A percentile compares a stretch with the other conserved stretches of the same genome.
Conservation (phyloP, 35 echinoderm and acorn worm species). For the Acanthaster planci region DNA sequence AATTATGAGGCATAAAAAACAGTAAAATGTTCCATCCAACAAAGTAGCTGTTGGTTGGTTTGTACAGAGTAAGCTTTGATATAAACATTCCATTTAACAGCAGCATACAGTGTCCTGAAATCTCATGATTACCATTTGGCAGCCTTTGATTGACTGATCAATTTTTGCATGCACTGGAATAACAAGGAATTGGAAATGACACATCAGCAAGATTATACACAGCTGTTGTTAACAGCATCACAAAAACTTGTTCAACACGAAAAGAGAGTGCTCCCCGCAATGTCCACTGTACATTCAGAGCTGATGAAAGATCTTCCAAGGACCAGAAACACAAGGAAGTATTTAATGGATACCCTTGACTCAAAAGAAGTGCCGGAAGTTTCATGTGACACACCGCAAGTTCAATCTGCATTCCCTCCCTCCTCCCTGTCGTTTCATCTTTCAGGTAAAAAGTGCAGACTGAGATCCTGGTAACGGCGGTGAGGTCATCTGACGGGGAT, state of each 20-base stretch:
- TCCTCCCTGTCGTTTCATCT: neutral
- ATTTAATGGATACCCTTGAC: neutral
- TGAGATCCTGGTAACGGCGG: neutral
- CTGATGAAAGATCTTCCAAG: neutral
- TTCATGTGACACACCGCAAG: neutral
- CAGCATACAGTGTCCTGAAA: too few relatives aligned
- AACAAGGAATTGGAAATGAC: too few relatives aligned
- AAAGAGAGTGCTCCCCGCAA: too few relatives aligned
- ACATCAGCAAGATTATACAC: too few relatives aligned
- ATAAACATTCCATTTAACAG: too few relatives aligned
- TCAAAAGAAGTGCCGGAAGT: neutral
- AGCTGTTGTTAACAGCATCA: too few relatives aligned
- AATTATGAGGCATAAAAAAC: neutral
- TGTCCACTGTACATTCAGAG: neutral
- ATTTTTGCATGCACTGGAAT: too few relatives aligned
- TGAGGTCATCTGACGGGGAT: slow-evolving; percentile 7
- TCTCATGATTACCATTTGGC: too few relatives aligned
- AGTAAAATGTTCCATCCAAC: neutral
- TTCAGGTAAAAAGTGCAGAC: slow-evolving; percentile 22
- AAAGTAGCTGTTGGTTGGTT: neutral
- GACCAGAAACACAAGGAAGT: neutral
- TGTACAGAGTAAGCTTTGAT: neutral
- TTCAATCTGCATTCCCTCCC: neutral
- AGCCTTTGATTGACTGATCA: too few relatives aligned
- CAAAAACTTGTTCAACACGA: too few relatives aligned